Base-by-base conservation (phyloP, 2,888 invertebrate species). In the Petrophora chlorosata region DNA sequence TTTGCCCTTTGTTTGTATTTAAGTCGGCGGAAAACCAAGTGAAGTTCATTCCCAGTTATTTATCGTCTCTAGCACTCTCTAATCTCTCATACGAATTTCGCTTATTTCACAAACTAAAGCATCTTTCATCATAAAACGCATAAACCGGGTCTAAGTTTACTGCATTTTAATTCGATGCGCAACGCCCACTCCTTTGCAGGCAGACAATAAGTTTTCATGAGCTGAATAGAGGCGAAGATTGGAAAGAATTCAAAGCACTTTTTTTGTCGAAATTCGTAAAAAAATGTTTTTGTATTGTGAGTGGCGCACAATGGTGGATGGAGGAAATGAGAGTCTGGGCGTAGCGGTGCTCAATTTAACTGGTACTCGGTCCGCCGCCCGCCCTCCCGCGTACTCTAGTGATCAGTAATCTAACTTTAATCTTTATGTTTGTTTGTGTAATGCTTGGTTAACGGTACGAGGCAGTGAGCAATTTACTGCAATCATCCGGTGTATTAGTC, bases 301-400 rank as follows among this genome's bases (percentile, higher is more conserved):
- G 79, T 80, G 79, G 81, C 75, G 79, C 75, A 89, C 89, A 89
- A 89, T 89, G 77, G 84, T 71, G 74, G 82, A 76, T 79, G 79
- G 80, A 88, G 88, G 88, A 89, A 89, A 89, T 87, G 87, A 86
- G 86, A 86, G 88, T 88, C 88, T 88, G 86, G 87, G 82, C 76
- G 80, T 79, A 71, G 74, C 74, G 64, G 72, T 75, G 84, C 88
- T 86, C 87, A 86, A 87, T 88, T 89, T 87, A 89, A 84, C 87
- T 83, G 81, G 79, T 76, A 74, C 76, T 66, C 62, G 65, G 60
- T 67, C 70, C 65, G 63, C 67, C 70, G 61, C 70, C 64, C 67
- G 59, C 60, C 45, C 59, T 45, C 55, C 55, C 22, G n/a, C 8
- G 26, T 3, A 42, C 3, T 39, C 28, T 23, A 17, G 13, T 12